phyloP scores from a whole-genome alignment of 2,797 vertebrate genomes.

The Gouania willdenowi region DNA sequence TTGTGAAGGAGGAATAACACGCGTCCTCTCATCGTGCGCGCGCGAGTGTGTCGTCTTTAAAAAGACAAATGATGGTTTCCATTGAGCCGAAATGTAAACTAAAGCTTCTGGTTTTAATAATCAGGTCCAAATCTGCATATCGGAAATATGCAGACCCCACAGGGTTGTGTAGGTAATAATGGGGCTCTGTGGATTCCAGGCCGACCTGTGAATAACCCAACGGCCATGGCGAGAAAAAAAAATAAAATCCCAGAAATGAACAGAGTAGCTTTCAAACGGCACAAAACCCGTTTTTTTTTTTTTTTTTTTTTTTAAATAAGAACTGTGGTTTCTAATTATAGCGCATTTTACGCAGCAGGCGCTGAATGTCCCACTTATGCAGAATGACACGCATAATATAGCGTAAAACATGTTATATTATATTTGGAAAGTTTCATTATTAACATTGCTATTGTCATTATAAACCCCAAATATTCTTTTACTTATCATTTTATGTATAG shows the following conservation, averaged over 20 bases:
- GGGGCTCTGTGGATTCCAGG: slow-evolving; percentile 55
- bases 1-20: slow-evolving; percentile 43
- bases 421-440: too few relatives aligned
- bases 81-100: slow-evolving; percentile 25
- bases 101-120: slow-evolving; percentile 17
- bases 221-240: slow-evolving; percentile 73
- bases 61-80: slow-evolving; percentile 43
- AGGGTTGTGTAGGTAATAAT: slow-evolving; percentile 46
- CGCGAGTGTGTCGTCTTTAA: slow-evolving; percentile 20
- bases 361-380: slow-evolving; percentile 67
- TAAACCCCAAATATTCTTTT: too few relatives aligned
- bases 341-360: slow-evolving; percentile 58
- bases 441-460: too few relatives aligned
- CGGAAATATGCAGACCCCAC: not conserved
- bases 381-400: slow-evolving; percentile 59
- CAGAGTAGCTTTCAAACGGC: slow-evolving; percentile 75
- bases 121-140: not conserved
- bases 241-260: slow-evolving; percentile 67
- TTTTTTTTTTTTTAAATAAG: too few relatives aligned
- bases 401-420: too few relatives aligned
- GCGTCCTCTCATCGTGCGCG: slow-evolving; percentile 32
- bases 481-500: too few relatives aligned
- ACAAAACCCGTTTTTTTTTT: slow-evolving; percentile 67
- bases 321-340: slow-evolving; percentile 74
- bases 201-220: slow-evolving; percentile 79